Percentiles rank a stretch among this genome's conserved stretches.
Evolutionary conservation across 2,113 vertebrate genomes (phyloP).

Genomic region (Platichthys stellatus): DNA sequence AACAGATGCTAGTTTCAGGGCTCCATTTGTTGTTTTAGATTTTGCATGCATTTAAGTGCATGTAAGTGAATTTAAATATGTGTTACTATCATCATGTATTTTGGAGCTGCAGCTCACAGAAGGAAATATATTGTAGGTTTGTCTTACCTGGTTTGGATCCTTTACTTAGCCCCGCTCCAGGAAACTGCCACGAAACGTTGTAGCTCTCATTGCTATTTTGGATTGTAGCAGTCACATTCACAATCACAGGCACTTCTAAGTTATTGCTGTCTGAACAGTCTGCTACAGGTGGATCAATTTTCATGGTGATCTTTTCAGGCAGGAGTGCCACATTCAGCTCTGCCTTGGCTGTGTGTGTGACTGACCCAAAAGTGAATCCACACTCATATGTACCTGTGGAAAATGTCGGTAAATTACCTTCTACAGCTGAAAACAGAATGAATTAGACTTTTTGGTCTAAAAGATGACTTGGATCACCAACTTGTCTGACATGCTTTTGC

Average conservation of each 20-base stretch:
- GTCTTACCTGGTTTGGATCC: background rate
- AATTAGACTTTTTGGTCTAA: too few relatives aligned
- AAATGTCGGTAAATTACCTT: background rate
- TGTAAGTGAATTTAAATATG: background rate
- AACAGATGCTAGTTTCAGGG: background rate
- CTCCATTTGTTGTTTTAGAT: background rate
- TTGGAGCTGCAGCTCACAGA: background rate
- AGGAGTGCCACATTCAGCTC: slow-evolving; percentile 52
- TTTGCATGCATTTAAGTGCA: background rate
- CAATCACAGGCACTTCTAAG: too few relatives aligned
- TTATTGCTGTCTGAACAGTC: slow-evolving; percentile 49
- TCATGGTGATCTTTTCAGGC: slow-evolving; percentile 66
- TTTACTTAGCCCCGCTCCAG: rapidly evolving
- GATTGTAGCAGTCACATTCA: slow-evolving; percentile 39
- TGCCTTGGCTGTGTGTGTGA: slow-evolving; percentile 59
- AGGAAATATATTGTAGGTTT: background rate
- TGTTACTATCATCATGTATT: background rate
- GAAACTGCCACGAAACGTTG: rapidly evolving
- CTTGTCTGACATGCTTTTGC: too few relatives aligned
- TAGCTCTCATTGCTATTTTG: background rate
- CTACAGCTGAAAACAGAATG: too few relatives aligned
- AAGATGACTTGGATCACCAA: too few relatives aligned
- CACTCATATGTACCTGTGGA: slow-evolving; percentile 72
- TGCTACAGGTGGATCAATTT: slow-evolving; percentile 7
- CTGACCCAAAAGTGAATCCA: slow-evolving; percentile 50